phyloP scores from a whole-genome alignment of 2,797 vertebrate genomes.

The Cyclopterus lumpus region DNA sequence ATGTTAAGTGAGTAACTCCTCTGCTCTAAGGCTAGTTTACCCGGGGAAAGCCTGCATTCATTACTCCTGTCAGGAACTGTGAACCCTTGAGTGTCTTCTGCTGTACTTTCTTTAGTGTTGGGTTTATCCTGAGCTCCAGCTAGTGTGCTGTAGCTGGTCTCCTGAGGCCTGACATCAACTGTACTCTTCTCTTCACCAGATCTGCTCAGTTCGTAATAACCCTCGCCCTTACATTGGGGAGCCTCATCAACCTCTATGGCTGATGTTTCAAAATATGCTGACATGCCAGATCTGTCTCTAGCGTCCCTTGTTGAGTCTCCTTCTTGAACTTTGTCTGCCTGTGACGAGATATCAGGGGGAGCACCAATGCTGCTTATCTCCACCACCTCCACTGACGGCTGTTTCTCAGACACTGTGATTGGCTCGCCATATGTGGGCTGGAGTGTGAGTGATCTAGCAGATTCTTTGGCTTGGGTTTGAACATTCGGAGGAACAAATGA shows the following conservation, averaged over 20 bases:
- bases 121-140: slow-evolving; percentile 80
- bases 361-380: slow-evolving; percentile 76
- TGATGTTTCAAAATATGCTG: slow-evolving; percentile 98
- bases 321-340: slow-evolving; percentile 63
- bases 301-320: slow-evolving; percentile 58
- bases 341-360: slow-evolving; percentile 67
- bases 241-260: slow-evolving; percentile 87
- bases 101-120: slow-evolving; percentile 55
- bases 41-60: slow-evolving; percentile 91
- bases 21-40: slow-evolving; percentile 95
- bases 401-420: slow-evolving; percentile 81
- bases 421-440: slow-evolving; percentile 77
- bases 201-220: slow-evolving; percentile 97
- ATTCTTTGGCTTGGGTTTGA: slow-evolving; percentile 79
- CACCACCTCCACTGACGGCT: slow-evolving; percentile 81
- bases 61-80: slow-evolving; percentile 88
- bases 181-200: slow-evolving; percentile 82
- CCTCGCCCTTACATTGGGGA: slow-evolving; percentile 81
- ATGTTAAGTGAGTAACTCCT: slow-evolving; percentile 98
- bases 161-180: slow-evolving; percentile 70
- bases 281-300: slow-evolving; percentile 95
- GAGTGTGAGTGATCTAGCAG: slow-evolving; percentile 65
- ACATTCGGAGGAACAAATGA: slow-evolving; percentile 75
- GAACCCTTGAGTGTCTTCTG: slow-evolving; percentile 85
- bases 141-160: slow-evolving; percentile 90